Base-by-base conservation (phyloP, 1,140 invertebrate genomes). In the Asobara japonica region DNA sequence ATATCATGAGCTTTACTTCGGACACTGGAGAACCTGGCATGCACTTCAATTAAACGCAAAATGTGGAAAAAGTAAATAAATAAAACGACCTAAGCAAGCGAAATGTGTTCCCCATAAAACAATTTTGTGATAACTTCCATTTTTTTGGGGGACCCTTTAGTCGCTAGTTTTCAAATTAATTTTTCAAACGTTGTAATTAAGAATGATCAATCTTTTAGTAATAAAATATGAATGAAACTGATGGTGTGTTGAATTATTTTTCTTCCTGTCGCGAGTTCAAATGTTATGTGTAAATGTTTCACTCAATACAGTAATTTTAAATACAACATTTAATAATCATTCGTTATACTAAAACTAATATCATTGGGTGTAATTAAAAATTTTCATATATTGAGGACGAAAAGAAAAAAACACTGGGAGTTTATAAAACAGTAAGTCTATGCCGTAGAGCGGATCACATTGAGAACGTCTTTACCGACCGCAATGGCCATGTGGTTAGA, bases 101-200 rank as follows among this genome's bases (percentile, higher is more conserved):
- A 18, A 56, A 45, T 45, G 51, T 56, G 51, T 56, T 56, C 22
- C 51, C 51, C 22, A 27, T 25, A 56, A 56, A 56, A 56, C 51
- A 8, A 56, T 56, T 56, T 56, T 56, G 51, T 56, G 51, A 56
- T 56, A 56, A 56, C 18, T 56, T 56, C 51, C 51, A 56, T 25
- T 56, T 56, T 25, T 56, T 56, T 8, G 51, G 51, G 22, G 22
- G 11, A 22, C 20, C 18, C 18, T 56, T 56, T 56, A 25, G 51
- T 56, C 51, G 22, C 51, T 56, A 56, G 51, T 56, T 56, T 56
- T 56, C 51, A 22, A 56, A 56, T 56, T 56, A 56, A 56, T 56
- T 56, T 56, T 56, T 56, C 51, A 56, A 56, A 18, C 8, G 25
- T 56, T 56, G 22, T 56, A 56, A 27, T 56, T 56, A 56, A 56